phyloP scores from a whole-genome alignment of 2,888 invertebrate genomes.

The Mesorhabditis spiculigera region DNA sequence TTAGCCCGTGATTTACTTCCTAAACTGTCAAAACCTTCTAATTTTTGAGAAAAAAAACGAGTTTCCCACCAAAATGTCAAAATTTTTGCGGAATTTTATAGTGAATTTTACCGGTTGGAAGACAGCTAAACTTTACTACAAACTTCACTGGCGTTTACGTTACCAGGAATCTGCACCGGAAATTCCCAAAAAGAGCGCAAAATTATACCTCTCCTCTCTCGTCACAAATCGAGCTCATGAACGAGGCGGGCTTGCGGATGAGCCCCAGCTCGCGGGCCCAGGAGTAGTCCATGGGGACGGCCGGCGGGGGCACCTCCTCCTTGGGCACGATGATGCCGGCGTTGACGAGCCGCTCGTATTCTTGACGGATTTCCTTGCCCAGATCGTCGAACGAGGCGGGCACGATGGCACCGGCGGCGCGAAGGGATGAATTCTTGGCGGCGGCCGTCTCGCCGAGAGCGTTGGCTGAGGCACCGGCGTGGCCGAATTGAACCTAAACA shows the following conservation, averaged over 20 bases:
- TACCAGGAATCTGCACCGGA: too few relatives aligned
- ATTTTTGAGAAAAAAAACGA: too few relatives aligned
- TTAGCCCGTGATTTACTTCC: too few relatives aligned
- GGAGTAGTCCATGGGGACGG: slow-evolving; percentile 99
- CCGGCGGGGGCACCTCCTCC: slow-evolving; percentile 91
- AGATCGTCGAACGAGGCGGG: slow-evolving; percentile 86
- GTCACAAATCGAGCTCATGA: slow-evolving; percentile 98
- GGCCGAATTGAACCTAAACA: slow-evolving; percentile 86
- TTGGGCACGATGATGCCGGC: slow-evolving; percentile 78
- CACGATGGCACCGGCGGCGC: slow-evolving; percentile 80
- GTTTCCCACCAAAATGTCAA: too few relatives aligned
- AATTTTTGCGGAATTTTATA: too few relatives aligned
- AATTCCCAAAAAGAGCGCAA: neutral
- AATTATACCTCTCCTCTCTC: slow-evolving; percentile 77
- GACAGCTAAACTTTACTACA: too few relatives aligned
- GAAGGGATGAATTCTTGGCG: slow-evolving; percentile 82
- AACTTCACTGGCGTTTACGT: too few relatives aligned
- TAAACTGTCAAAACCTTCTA: too few relatives aligned
- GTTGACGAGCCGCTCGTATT: slow-evolving; percentile 71
- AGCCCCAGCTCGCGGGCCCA: slow-evolving; percentile 97
- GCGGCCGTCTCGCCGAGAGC: slow-evolving; percentile 87
- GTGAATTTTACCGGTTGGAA: too few relatives aligned
- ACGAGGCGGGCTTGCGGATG: slow-evolving; percentile 96
- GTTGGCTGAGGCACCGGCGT: slow-evolving; percentile 96
- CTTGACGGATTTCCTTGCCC: slow-evolving; percentile 67